Evolutionary conservation across 2,113 vertebrate species (phyloP).

Genomic region (Talpa occidentalis): DNA sequence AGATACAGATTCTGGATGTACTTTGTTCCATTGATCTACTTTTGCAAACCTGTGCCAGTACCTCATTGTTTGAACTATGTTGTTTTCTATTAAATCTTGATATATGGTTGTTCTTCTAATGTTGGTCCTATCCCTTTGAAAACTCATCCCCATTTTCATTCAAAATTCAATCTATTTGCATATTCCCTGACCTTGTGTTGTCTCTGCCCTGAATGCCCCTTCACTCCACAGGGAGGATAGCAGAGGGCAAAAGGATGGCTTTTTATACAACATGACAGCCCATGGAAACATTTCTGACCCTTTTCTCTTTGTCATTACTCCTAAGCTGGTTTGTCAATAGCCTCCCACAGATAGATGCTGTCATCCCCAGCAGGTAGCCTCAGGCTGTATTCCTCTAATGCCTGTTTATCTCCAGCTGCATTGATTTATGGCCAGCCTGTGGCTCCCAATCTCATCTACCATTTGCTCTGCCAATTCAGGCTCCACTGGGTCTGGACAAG

Average conservation of each 20-base stretch:
- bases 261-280: background rate
- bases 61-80: background rate
- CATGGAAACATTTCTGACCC: background rate
- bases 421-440: slow-evolving; percentile 5
- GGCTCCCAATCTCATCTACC: background rate
- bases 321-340: slow-evolving; percentile 12
- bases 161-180: background rate
- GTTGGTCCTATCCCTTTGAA: background rate
- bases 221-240: background rate
- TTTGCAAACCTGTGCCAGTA: background rate
- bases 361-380: background rate
- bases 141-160: background rate
- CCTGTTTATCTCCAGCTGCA: slow-evolving; percentile 3
- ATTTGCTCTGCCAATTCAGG: slow-evolving; percentile 20
- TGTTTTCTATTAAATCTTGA: slow-evolving; percentile 14
- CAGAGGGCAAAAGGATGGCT: background rate
- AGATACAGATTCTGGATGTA: background rate
- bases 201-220: background rate
- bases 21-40: background rate
- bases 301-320: background rate
- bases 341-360: background rate
- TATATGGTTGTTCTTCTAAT: background rate
- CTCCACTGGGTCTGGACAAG: background rate
- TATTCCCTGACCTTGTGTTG: background rate
- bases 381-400: background rate